Conservation (phyloP, 2,888 invertebrate species). For the Pandemis cinnamomeana region DNA sequence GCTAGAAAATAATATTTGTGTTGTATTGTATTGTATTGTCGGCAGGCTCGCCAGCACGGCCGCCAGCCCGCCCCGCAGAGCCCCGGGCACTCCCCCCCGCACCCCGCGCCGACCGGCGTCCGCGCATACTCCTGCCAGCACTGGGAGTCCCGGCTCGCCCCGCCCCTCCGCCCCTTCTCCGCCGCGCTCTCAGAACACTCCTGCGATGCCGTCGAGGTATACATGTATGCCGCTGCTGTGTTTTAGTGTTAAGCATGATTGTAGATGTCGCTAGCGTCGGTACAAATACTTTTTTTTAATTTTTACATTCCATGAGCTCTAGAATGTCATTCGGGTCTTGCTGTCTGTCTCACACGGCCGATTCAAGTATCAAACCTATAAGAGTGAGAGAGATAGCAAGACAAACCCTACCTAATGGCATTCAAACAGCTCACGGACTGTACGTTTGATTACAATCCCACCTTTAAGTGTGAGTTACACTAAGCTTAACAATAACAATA, state of each 20-base stretch:
- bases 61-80: constrained; percentile 82
- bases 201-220: constrained; percentile 82
- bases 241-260: constrained; percentile 45
- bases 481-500: too few species aligned
- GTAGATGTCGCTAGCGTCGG: not conserved
- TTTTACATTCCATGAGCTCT: too few species aligned
- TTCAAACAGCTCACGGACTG: too few species aligned
- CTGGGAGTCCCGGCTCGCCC: constrained; percentile 84
- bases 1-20: too few species aligned
- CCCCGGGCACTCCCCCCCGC: constrained; percentile 81
- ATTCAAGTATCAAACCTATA: too few species aligned
- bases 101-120: constrained; percentile 84
- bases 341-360: too few species aligned
- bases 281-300: not conserved
- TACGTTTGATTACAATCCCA: too few species aligned
- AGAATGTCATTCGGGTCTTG: too few species aligned
- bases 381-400: too few species aligned
- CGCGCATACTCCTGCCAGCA: constrained; percentile 85
- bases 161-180: constrained; percentile 78
- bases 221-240: constrained; percentile 62
- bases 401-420: too few species aligned
- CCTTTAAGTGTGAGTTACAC: too few species aligned
- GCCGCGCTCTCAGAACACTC: constrained; percentile 76
- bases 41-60: constrained; percentile 83
- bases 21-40: too few species aligned